A percentile compares a stretch with the other conserved stretches of the same genome.
Conservation (phyloP, 1,140 invertebrate species). For the Drosophila lacteicornis region DNA sequence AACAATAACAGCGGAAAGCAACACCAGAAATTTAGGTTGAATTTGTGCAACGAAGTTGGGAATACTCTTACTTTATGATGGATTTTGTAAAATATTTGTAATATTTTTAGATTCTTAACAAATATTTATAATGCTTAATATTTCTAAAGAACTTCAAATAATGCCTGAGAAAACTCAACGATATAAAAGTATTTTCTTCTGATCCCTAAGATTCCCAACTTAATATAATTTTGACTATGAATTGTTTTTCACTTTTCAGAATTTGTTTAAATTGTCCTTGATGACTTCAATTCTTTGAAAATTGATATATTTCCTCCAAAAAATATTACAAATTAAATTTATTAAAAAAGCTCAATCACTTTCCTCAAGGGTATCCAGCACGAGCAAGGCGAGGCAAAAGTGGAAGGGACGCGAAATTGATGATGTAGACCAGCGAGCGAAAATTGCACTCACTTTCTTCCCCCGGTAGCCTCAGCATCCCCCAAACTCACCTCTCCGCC, state of each 20-base stretch:
- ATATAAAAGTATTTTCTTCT: no score
- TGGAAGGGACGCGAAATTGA: constrained; percentile 61
- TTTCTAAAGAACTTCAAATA: no score
- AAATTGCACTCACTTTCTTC: constrained; percentile 79
- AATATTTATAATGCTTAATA: no score
- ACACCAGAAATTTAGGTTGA: constrained; percentile 10
- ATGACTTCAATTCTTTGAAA: not conserved
- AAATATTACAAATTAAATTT: not conserved
- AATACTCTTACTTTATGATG: not conserved
- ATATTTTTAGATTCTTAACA: no score
- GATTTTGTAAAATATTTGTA: not conserved
- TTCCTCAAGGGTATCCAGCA: not conserved
- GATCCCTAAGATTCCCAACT: no score
- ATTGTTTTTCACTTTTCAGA: no score
- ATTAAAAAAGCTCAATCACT: not conserved
- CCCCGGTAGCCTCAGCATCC: constrained; percentile 18
- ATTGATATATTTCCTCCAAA: not conserved
- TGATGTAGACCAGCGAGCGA: constrained; percentile 70
- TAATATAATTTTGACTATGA: no score
- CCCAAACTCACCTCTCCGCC: not conserved
- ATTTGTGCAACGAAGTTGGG: not conserved
- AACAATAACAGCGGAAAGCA: constrained; percentile 29
- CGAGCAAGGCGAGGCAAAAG: not conserved
- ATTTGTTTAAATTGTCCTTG: no score
- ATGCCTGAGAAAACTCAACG: no score